phyloP scores from a whole-genome alignment of 2,113 vertebrate species.

The Dissostichus mawsoni region DNA sequence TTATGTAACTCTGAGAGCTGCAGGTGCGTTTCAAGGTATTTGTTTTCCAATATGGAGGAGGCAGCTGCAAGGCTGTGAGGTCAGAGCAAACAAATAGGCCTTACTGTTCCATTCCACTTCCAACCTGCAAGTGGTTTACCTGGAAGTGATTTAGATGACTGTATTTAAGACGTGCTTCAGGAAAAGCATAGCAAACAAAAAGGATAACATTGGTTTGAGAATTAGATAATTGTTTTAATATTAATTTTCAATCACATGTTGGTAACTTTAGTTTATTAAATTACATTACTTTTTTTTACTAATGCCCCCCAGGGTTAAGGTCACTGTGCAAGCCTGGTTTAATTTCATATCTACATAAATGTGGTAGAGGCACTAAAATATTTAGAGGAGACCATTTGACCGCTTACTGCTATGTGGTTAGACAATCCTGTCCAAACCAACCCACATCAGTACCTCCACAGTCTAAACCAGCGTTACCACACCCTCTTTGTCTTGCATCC shows the following conservation, averaged over 20 bases:
- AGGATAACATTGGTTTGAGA: background rate
- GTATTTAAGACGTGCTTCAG: background rate
- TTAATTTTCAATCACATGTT: background rate
- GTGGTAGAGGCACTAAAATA: background rate
- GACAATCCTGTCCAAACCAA: background rate
- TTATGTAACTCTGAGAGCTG: conserved; percentile 24
- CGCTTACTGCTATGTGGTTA: background rate
- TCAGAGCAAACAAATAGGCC: conserved; percentile 16
- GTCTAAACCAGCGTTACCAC: conserved; percentile 21
- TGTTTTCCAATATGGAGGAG: conserved; percentile 34
- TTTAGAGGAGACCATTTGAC: background rate
- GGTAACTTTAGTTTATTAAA: no score
- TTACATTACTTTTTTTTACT: background rate
- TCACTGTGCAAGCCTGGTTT: background rate
- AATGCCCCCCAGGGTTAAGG: background rate
- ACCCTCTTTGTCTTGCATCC: conserved; percentile 39
- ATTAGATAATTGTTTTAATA: background rate
- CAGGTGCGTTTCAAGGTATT: conserved; percentile 46
- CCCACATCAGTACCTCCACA: background rate
- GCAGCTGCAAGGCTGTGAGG: conserved; percentile 45
- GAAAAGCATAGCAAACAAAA: background rate
- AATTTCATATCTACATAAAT: background rate
- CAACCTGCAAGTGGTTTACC: conserved; percentile 2
- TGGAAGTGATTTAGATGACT: conserved; percentile 13
- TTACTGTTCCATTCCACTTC: conserved; percentile 9